A percentile compares a stretch with the other conserved stretches of the same genome.
phyloP scores from a whole-genome alignment of 2,888 invertebrate genomes.

The Lobophora halterata region DNA sequence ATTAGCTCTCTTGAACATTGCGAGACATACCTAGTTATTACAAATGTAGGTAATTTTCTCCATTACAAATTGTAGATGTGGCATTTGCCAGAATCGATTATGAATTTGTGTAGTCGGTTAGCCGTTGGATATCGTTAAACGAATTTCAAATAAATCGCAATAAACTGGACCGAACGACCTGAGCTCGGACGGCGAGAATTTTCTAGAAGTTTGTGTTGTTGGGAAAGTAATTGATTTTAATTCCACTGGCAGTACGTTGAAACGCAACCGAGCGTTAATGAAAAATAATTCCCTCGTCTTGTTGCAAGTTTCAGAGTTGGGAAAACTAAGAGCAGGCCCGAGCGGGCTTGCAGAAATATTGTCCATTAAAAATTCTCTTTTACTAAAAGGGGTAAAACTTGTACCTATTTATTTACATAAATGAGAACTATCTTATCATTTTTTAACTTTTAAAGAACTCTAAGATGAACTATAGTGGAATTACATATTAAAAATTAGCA shows the following conservation, averaged over 20 bases:
- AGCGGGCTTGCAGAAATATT: constrained; percentile 46
- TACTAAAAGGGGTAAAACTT: constrained; percentile 32
- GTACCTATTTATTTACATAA: too few relatives aligned
- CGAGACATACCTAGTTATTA: too few relatives aligned
- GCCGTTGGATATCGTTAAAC: constrained; percentile 37
- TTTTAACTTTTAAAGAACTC: constrained; percentile 26
- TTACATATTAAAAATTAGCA: too few relatives aligned
- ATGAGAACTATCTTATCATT: constrained; percentile 30
- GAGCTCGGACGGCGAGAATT: constrained; percentile 40
- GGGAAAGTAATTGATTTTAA: constrained; percentile 72
- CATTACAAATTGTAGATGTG: constrained; percentile 16
- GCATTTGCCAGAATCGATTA: constrained; percentile 30
- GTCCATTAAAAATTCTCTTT: constrained; percentile 51
- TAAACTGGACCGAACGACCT: constrained; percentile 33
- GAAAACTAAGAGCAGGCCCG: constrained; percentile 32
- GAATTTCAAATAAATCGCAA: constrained; percentile 45
- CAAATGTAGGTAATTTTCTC: too few relatives aligned
- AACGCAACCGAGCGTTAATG: constrained; percentile 66
- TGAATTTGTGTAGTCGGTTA: constrained; percentile 32
- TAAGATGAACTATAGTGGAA: not conserved
- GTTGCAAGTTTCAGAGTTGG: constrained; percentile 55
- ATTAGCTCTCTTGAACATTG: constrained; percentile 3
- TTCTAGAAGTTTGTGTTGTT: constrained; percentile 59
- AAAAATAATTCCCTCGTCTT: constrained; percentile 71
- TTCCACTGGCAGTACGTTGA: constrained; percentile 59